Percentiles rank a stretch among this genome's conserved stretches.
phyloP scores from a whole-genome alignment of 2,797 vertebrate species.

The Dipus sagitta region DNA sequence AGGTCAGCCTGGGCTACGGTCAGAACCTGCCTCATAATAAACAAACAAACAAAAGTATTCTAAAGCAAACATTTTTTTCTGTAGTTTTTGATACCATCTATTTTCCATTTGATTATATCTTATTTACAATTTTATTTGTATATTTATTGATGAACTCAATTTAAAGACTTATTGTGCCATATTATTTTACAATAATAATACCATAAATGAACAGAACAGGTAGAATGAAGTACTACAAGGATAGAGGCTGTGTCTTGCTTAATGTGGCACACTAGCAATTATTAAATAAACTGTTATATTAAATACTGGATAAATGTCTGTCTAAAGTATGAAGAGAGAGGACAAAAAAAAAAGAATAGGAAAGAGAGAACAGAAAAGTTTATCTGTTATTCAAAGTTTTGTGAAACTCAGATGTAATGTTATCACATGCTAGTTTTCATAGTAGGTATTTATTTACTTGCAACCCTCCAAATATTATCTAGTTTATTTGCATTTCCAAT shows the following conservation, averaged over 20 bases:
- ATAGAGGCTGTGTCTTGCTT: background rate
- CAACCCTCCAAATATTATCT: background rate
- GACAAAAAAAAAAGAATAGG: background rate
- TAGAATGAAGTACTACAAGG: background rate
- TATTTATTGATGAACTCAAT: no score
- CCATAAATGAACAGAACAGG: background rate
- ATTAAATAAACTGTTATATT: background rate
- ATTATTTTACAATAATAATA: no score
- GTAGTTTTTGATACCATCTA: no score
- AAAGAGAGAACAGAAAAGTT: background rate
- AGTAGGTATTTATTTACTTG: background rate
- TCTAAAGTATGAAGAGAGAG: background rate
- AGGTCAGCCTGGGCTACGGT: no score
- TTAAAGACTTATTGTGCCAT: no score
- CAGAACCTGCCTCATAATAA: no score
- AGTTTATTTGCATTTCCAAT: background rate
- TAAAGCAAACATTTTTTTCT: background rate
- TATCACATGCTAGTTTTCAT: slow-evolving; percentile 19
- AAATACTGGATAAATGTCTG: background rate
- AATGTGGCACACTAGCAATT: background rate
- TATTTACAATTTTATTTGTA: background rate
- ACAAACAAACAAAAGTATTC: no score
- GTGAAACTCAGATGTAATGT: background rate
- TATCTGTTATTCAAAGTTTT: background rate
- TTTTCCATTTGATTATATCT: slow-evolving; percentile 4